Evolutionary conservation across 2,797 vertebrate species (phyloP).

Genomic region (Balearica regulorum): DNA sequence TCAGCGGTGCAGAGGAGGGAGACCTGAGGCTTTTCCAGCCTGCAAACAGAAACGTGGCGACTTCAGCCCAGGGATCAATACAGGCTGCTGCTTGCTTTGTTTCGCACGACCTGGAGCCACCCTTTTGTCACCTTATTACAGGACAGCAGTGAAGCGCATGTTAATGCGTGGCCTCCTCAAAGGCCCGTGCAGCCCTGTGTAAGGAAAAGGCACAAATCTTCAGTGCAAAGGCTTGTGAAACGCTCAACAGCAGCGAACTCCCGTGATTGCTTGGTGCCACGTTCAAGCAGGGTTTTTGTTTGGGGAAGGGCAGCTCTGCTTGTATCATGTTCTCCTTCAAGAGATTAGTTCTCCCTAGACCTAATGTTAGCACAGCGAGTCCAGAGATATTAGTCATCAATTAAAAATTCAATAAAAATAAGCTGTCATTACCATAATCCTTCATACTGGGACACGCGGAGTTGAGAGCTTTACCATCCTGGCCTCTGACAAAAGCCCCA

Average conservation of each 20-base stretch:
- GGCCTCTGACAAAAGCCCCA: slow-evolving; percentile 26
- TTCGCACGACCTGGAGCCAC: background rate
- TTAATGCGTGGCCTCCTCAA: background rate
- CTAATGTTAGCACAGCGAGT: background rate
- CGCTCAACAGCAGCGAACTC: background rate
- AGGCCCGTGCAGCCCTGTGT: background rate
- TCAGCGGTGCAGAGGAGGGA: background rate
- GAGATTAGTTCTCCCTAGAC: slow-evolving; percentile 23
- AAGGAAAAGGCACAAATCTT: background rate
- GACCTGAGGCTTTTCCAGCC: background rate
- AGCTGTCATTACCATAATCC: slow-evolving; percentile 32
- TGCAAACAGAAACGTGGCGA: rapidly evolving
- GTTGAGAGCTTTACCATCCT: slow-evolving; percentile 25
- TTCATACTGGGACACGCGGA: slow-evolving; percentile 40
- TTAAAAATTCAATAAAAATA: slow-evolving; percentile 51
- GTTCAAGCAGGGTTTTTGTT: background rate
- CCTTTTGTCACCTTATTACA: background rate
- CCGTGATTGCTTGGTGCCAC: background rate
- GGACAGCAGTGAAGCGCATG: background rate
- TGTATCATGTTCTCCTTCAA: background rate
- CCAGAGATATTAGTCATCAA: slow-evolving; percentile 20
- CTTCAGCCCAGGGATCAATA: background rate
- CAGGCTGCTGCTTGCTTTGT: background rate
- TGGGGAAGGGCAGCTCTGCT: background rate
- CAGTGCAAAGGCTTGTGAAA: background rate